Evolutionary conservation across 2,888 invertebrate genomes (phyloP).

Genomic region (Ectobius pallidus): DNA sequence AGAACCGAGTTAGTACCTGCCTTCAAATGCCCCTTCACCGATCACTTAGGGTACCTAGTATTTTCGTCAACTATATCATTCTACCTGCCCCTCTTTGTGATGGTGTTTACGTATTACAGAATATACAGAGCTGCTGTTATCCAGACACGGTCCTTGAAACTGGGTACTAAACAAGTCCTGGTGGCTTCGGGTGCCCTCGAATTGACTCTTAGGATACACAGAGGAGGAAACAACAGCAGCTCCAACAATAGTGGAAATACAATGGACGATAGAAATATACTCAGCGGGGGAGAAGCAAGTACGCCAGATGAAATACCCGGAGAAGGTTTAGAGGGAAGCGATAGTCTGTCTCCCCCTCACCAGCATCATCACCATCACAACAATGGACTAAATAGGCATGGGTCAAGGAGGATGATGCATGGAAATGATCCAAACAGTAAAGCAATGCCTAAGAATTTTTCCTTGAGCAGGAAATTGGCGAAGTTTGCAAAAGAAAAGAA

Average conservation of each 20-base stretch:
- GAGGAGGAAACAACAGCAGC: constrained; percentile 77
- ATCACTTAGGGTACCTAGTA: constrained; percentile 93
- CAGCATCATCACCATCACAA: constrained; percentile 59
- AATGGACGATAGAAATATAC: constrained; percentile 37
- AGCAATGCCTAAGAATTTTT: constrained; percentile 86
- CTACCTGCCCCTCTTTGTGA: constrained; percentile 94
- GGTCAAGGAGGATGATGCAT: constrained; percentile 67
- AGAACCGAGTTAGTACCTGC: constrained; percentile 79
- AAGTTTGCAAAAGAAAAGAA: constrained; percentile 98
- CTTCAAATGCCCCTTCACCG: constrained; percentile 93
- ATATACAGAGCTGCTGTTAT: constrained; percentile 94
- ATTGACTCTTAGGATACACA: constrained; percentile 89
- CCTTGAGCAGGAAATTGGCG: constrained; percentile 88
- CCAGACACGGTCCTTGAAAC: constrained; percentile 87
- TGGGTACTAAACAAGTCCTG: constrained; percentile 90
- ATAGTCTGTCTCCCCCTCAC: not conserved
- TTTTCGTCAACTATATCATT: constrained; percentile 98
- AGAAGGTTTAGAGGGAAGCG: constrained; percentile 56
- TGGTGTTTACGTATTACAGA: constrained; percentile 97
- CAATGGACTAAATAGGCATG: constrained; percentile 72
- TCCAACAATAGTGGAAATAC: not conserved
- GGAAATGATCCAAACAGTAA: constrained; percentile 63
- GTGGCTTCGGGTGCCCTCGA: constrained; percentile 85
- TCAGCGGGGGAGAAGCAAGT: constrained; percentile 46
- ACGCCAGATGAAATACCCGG: constrained; percentile 67